Percentiles rank a stretch among this genome's conserved stretches.
Evolutionary conservation across 1,140 invertebrate species (phyloP).

Genomic region (Ephestia elutella): DNA sequence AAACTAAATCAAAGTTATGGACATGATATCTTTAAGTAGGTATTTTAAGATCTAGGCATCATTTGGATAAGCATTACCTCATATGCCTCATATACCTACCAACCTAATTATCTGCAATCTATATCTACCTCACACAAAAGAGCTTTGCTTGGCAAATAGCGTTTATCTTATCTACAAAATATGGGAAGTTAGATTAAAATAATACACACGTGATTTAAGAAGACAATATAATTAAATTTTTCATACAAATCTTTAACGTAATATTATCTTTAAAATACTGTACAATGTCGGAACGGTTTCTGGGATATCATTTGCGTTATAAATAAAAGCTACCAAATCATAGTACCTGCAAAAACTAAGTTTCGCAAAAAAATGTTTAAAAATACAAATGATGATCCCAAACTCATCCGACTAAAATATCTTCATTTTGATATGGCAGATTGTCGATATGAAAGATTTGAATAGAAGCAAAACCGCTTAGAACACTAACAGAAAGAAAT

Average conservation of each 20-base stretch:
- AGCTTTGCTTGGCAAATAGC: no score
- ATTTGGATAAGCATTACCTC: no score
- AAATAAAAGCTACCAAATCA: slow-evolving; percentile 17
- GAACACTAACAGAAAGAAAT: slow-evolving; percentile 63
- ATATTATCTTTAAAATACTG: slow-evolving; percentile 73
- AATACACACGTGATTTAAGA: slow-evolving; percentile 61
- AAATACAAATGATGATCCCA: slow-evolving; percentile 53
- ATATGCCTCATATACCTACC: no score
- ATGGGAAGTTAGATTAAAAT: slow-evolving; percentile 28
- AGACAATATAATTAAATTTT: slow-evolving; percentile 74
- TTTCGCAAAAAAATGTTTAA: slow-evolving; percentile 15
- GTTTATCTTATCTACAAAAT: no score
- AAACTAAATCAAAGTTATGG: no score
- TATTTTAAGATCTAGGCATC: no score
- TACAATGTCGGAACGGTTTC: slow-evolving; percentile 60
- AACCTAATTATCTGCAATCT: not conserved
- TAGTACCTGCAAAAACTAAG: slow-evolving; percentile 2
- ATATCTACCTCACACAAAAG: no score
- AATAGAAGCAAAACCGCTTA: slow-evolving; percentile 58
- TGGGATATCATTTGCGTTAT: slow-evolving; percentile 52
- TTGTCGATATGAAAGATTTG: slow-evolving; percentile 72
- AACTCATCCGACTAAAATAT: slow-evolving; percentile 56
- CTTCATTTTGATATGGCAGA: slow-evolving; percentile 73
- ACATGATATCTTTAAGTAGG: no score
- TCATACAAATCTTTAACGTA: slow-evolving; percentile 74